Evolutionary conservation across 2,888 invertebrate genomes (phyloP), one percentile per base, ranked within the genome.

Genomic region (Panzeria rudis): DNA sequence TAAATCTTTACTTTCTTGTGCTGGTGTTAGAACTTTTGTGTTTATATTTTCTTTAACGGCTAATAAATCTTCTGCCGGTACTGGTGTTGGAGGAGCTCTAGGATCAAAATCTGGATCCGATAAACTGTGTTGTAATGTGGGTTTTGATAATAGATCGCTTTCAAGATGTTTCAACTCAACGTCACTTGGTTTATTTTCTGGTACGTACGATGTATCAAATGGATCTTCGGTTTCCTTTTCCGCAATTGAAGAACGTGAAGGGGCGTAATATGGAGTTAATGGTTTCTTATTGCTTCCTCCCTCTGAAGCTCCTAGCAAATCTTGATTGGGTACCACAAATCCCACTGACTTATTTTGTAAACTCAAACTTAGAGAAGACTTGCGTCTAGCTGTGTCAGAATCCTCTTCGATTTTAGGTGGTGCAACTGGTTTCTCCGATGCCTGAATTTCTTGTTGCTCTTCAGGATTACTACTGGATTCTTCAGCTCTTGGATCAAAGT

Each of bases 161-260:
- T 97, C 96, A 32, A 97, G 90, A 69, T 96, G 93, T 90, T 96
- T 96, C 9, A 97, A 91, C 91, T 97, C 97, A 8, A 96, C 95
- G 92, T 95, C 95, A 3, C 96, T 95, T 2, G 97, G 97, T 71
- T 95, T 93, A 59, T 96, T 94, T 89, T 96, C 95, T 52, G 93
- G 94, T 0, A 97, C 97, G 89, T 96, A 96, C 0, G 97, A 96
- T 0, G 98, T 98, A 90, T 98, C 98, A 90, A 98, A 98, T 0
- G 97, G 97, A 93, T 97, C 97, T 38, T 93, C 92, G 6, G 93
- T 90, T 79, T 94, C 94, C 87, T 94, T 93, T 88, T 93, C 94
- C 50, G 86, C 79, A 17, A 92, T 89, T 3, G 89, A 62, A 41
- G 82, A 54, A 47, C 52, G 69, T 15, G 95, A 61, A 41, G 86